Base-by-base conservation (phyloP, 1,140 invertebrate species). In the Scaptomyza hsui region DNA sequence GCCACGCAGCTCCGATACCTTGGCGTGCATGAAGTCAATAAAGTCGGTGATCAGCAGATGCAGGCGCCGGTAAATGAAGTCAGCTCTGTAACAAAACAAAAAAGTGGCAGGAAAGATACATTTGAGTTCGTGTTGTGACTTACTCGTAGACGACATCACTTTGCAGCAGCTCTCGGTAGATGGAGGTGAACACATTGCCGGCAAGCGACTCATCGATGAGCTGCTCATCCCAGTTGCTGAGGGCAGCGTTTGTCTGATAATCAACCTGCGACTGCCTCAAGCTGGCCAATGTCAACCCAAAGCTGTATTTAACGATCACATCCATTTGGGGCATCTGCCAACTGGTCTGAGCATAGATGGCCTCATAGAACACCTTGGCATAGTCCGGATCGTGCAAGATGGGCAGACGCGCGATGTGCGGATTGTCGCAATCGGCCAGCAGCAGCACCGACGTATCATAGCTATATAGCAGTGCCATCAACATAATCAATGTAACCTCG, bases 31-130 rank as follows among this genome's bases (percentile, higher is more conserved):
- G 32, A 96, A 93, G 47, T 97, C 94, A 55, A 99, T 97, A 75
- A 99, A 98, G 91, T 99, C 98, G 0, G 97, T 97, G 44, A 99
- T 93, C 1, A 99, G 90, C 9, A 94, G 93, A 90, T 99, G 98
- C 32, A 99, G 93, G 51, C 96, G 94, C 41, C 95, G 94, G 72
- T 97, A 92, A 78, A 97, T 97, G 90, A 97, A 98, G 90, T 91
- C 89, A 10, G 73, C 73, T 18, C 89, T 90, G 47, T 0, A 12
- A 4, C 4, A 26, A 5, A 7, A 21, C 1, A 4, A 6, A 3
- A 32, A 16, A 29, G 71, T 0, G 19, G 0, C 3, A n/a, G n/a
- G n/a, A n/a, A n/a, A n/a, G n/a, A n/a, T n/a, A n/a, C n/a, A n/a
- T n/a, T n/a, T n/a, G n/a, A n/a, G n/a, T n/a, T n/a, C n/a, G n/a